Conservation (phyloP, 2,888 invertebrate genomes). For the Invenusta paracnida region DNA sequence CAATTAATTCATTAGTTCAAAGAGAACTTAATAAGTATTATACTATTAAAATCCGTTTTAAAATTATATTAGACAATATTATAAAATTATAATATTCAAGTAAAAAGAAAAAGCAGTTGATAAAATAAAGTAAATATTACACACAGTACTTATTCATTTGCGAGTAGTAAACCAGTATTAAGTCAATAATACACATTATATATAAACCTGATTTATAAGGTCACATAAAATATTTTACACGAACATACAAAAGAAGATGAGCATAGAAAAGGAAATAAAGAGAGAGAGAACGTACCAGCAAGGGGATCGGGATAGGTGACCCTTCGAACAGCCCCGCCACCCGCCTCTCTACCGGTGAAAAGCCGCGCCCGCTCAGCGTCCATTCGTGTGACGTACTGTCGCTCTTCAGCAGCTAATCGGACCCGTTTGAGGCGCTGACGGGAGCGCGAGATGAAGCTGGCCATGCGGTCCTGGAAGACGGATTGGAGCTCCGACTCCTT, state of each 20-base stretch:
- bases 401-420: constrained; percentile 14
- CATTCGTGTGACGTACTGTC: constrained; percentile 27
- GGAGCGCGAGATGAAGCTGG: constrained; percentile 19
- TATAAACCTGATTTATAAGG: no score
- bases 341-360: neutral
- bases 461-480: constrained; percentile 9
- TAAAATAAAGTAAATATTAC: no score
- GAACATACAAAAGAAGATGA: no score
- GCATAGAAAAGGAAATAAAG: neutral
- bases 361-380: constrained; percentile 8
- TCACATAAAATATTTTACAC: no score
- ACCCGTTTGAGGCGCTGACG: constrained; percentile 31
- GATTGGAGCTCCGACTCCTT: neutral
- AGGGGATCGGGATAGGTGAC: constrained; percentile 25
- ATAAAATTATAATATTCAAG: no score
- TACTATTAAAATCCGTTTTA: neutral
- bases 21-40: neutral
- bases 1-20: no score
- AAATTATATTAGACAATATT: neutral
- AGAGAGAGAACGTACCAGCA: neutral
- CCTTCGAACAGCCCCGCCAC: neutral
- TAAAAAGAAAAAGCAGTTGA: no score
- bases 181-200: no score
- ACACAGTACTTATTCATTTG: no score
- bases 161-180: no score